These are phyloP conservation scores for Drosophila differens DNA, from an alignment of 2,888 invertebrate species.

Conservation along the genomic window DNA sequence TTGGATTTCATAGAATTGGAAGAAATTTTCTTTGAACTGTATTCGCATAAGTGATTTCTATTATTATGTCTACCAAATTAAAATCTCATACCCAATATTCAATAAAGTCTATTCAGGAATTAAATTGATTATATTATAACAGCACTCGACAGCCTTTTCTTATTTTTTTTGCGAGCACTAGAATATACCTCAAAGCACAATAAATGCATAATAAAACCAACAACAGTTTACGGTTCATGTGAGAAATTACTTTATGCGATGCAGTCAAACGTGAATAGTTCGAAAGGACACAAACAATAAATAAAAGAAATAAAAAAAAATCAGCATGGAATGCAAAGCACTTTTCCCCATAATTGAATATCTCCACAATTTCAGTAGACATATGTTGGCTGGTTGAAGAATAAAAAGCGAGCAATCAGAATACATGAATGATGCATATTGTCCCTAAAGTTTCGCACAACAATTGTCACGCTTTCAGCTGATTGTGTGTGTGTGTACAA, in stretches of 20 bases:
- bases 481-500: constrained; percentile 26
- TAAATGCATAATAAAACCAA: constrained; percentile 36
- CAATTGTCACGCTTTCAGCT: constrained; percentile 28
- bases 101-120: constrained; percentile 6
- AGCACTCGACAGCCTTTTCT: background rate
- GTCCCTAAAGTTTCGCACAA: constrained; percentile 4
- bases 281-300: constrained; percentile 6
- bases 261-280: constrained; percentile 30
- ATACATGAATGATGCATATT: constrained; percentile 17
- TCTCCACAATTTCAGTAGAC: constrained; percentile 4
- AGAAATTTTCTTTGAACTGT: background rate
- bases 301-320: constrained; percentile 1
- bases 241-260: constrained; percentile 15
- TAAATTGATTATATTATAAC: constrained; percentile 32
- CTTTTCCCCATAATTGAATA: constrained; percentile 36
- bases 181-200: constrained; percentile 13
- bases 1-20: constrained; percentile 19
- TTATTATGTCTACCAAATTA: constrained; percentile 1
- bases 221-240: constrained; percentile 42
- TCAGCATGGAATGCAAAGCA: constrained; percentile 10
- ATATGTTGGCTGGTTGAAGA: background rate
- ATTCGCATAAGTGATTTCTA: constrained; percentile 1
- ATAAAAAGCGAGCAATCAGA: constrained; percentile 4
- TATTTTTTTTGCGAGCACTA: background rate
- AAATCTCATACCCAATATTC: background rate